Percentiles rank a stretch among this genome's conserved stretches.
These are phyloP conservation scores for Drosophila teissieri DNA, from an alignment of 1,140 invertebrate species.

Conservation along the genomic window DNA sequence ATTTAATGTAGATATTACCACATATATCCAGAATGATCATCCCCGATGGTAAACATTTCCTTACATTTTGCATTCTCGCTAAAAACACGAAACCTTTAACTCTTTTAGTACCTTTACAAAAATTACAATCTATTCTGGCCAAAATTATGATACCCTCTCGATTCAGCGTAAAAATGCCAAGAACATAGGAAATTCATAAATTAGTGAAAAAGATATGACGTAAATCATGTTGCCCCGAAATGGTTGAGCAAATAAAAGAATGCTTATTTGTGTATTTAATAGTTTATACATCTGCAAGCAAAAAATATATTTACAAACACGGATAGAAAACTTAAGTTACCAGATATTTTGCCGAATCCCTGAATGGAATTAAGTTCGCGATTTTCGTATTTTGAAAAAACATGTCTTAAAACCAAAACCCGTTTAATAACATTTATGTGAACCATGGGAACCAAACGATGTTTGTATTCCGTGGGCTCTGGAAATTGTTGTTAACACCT, in stretches of 20 bases:
- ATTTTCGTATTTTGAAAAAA: conserved; percentile 1
- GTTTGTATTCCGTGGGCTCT: not conserved
- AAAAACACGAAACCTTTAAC: conserved; percentile 1
- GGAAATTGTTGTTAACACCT: not conserved
- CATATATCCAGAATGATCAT: conserved; percentile 3
- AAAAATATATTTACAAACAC: conserved; percentile 15
- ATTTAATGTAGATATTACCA: conserved; percentile 3
- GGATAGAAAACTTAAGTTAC: conserved; percentile 11
- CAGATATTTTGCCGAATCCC: conserved; percentile 13
- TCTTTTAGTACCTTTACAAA: not conserved
- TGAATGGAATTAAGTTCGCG: conserved; percentile 4
- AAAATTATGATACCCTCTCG: conserved; percentile 1
- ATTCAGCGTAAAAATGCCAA: not conserved
- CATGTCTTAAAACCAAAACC: not conserved
- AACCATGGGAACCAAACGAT: not conserved
- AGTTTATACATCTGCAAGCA: conserved; percentile 15
- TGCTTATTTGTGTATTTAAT: conserved; percentile 13
- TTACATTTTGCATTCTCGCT: not conserved
- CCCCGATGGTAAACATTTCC: conserved; percentile 1
- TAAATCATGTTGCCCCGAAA: conserved; percentile 1
- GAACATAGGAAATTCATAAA: not conserved
- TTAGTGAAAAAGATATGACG: not conserved
- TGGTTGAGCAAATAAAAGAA: conserved; percentile 12
- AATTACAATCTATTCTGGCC: conserved; percentile 1
- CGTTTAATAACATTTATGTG: conserved; percentile 2